Base-by-base conservation (phyloP, 2,797 vertebrate genomes). In the Potorous gilbertii region DNA sequence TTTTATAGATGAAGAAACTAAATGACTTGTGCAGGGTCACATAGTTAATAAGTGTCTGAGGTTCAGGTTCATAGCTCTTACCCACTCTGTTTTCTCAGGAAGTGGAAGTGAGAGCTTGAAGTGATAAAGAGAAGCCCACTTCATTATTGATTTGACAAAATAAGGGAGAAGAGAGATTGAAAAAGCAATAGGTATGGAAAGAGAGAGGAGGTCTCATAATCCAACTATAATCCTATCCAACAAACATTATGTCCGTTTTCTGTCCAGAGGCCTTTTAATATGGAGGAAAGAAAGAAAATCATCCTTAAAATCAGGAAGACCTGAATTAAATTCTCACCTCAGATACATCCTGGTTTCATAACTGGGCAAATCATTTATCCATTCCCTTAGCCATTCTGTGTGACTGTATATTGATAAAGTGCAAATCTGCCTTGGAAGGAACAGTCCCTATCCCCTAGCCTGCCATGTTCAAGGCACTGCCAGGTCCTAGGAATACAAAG, bases 131-230 rank as follows among this genome's bases (percentile, higher is more conserved):
- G 81, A 56, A 89, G 81, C 54, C 14, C 90, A 92, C 56, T 92
- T n/a, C 1, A 40, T 12, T 74, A 27, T 91, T 91, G 21, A 54
- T 0, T 89, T 57, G 4, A 55, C 92, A 50, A 92, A 10, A 31
- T 34, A 55, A 10, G 27, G 50, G 13, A 96, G 55, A 94, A n/a
- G 81, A 92, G 54, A 94, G 87, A 94, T 2, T 56, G 34, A 16
- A 14, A 4, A 91, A 14, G 34, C 3, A 10, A n/a, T 34, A 14
- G 1, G 34, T 56, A 21, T 27, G 57, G 29, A n/a, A 34, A 66
- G 66, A 81, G 11, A 74, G 34, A 8, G 34, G 14, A 66, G 34
- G 6, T 74, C 62, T 74, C 34, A 4, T 18, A 40, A 74, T 6
- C 62, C 5, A 21, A 40, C 1, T 40, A 4, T 74, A 21, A 74